phyloP scores from a whole-genome alignment of 2,113 vertebrate species.

The Archocentrus centrarchus region DNA sequence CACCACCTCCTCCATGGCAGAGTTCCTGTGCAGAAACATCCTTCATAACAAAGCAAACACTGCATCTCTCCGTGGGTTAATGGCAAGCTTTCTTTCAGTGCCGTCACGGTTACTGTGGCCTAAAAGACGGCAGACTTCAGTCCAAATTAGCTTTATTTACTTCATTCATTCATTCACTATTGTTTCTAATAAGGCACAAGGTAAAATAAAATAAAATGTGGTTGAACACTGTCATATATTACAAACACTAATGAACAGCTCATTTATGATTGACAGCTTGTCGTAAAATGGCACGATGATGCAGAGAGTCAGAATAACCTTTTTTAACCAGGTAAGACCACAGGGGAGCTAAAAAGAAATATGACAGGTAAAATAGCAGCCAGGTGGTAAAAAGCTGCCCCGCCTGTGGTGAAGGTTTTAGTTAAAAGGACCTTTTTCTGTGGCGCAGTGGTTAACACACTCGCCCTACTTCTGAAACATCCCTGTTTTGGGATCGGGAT shows the following conservation, averaged over 20 bases:
- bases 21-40: background rate
- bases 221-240: fast-evolving
- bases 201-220: no score
- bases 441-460: background rate
- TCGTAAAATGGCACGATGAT: no score
- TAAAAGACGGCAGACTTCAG: background rate
- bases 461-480: background rate
- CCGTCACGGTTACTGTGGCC: no score
- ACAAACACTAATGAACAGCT: background rate
- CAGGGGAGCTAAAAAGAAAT: background rate
- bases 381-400: background rate
- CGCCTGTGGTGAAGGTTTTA: background rate
- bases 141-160: background rate
- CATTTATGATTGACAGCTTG: background rate
- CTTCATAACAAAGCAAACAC: background rate
- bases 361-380: background rate
- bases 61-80: background rate
- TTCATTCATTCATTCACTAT: background rate
- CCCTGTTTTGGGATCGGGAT: no score
- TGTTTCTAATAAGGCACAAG: background rate
- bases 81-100: background rate
- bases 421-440: background rate
- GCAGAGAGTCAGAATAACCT: background rate
- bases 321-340: background rate
- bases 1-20: background rate